Conservation (phyloP, 2,888 invertebrate genomes). For the Acrocyrtus sp. region DNA sequence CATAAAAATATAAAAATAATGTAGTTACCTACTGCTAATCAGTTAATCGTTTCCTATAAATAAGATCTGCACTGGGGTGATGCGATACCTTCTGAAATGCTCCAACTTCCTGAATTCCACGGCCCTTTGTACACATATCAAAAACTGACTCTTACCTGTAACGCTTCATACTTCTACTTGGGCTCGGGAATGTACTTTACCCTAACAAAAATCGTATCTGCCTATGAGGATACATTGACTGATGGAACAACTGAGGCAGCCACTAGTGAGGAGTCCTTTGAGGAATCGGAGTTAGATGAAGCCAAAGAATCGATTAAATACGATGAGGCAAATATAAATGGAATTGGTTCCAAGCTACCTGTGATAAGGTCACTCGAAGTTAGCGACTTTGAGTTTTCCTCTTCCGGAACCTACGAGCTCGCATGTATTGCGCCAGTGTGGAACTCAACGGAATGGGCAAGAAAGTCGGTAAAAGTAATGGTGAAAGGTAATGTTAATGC, state of each 20-base stretch:
- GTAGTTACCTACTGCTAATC: no score
- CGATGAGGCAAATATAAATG: conserved; percentile 35
- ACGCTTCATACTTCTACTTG: conserved; percentile 41
- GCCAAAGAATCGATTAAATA: conserved; percentile 22
- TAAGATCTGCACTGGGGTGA: conserved; percentile 49
- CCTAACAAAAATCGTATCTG: not conserved
- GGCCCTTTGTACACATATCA: conserved; percentile 33
- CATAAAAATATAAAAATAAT: no score
- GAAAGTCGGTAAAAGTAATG: conserved; percentile 15
- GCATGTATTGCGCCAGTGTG: conserved; percentile 42
- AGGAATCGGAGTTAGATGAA: conserved; percentile 12
- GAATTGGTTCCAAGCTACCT: conserved; percentile 29
- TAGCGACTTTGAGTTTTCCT: conserved; percentile 1
- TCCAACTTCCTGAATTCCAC: conserved; percentile 15
- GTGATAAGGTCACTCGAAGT: not conserved
- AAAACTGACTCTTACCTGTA: conserved; percentile 34
- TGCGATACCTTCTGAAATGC: conserved; percentile 39
- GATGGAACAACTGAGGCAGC: not conserved
- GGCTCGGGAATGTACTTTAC: conserved; percentile 40
- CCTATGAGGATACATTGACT: not conserved
- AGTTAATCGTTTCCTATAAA: no score
- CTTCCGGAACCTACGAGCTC: conserved; percentile 35
- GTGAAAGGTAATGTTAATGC: conserved; percentile 19
- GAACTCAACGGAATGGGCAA: conserved; percentile 42
- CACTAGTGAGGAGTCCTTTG: not conserved